These are phyloP conservation scores for Leptinotarsa tumamoca DNA, from an alignment of 2,888 invertebrate species.

Conservation along the genomic window DNA sequence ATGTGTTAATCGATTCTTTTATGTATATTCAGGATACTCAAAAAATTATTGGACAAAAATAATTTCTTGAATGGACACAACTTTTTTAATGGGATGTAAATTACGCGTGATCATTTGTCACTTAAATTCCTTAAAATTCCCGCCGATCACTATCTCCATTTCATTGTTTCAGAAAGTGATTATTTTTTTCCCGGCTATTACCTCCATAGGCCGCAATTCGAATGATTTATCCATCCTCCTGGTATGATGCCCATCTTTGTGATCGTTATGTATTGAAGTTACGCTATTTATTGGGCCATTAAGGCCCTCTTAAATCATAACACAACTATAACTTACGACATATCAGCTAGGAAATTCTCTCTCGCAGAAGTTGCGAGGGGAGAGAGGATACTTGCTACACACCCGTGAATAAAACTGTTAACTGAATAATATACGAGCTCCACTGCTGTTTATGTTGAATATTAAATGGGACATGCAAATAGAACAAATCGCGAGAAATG, in stretches of 20 bases:
- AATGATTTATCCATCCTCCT: slow-evolving; percentile 53
- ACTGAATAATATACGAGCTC: slow-evolving; percentile 55
- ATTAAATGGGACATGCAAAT: slow-evolving; percentile 54
- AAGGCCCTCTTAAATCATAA: slow-evolving; percentile 73
- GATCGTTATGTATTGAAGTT: slow-evolving; percentile 71
- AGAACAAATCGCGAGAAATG: slow-evolving; percentile 41
- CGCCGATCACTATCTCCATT: background rate
- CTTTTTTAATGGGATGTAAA: too few relatives aligned
- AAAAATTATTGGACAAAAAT: too few relatives aligned
- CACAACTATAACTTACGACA: slow-evolving; percentile 69
- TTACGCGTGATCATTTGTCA: too few relatives aligned
- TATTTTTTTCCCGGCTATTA: slow-evolving; percentile 1
- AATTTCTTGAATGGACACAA: too few relatives aligned
- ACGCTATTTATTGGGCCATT: slow-evolving; percentile 74
- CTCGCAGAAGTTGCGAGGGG: slow-evolving; percentile 43
- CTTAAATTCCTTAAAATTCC: too few relatives aligned
- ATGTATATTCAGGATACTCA: too few relatives aligned
- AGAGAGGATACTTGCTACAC: slow-evolving; percentile 38
- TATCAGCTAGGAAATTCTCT: slow-evolving; percentile 55
- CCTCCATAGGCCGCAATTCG: slow-evolving; percentile 15
- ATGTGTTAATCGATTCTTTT: too few relatives aligned
- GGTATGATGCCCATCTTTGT: slow-evolving; percentile 64
- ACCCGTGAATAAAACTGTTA: slow-evolving; percentile 61
- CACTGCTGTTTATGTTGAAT: slow-evolving; percentile 54
- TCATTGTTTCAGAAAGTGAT: background rate